Evolutionary conservation across 1,140 invertebrate genomes (phyloP).

Genomic region (Heterodera schachtii): DNA sequence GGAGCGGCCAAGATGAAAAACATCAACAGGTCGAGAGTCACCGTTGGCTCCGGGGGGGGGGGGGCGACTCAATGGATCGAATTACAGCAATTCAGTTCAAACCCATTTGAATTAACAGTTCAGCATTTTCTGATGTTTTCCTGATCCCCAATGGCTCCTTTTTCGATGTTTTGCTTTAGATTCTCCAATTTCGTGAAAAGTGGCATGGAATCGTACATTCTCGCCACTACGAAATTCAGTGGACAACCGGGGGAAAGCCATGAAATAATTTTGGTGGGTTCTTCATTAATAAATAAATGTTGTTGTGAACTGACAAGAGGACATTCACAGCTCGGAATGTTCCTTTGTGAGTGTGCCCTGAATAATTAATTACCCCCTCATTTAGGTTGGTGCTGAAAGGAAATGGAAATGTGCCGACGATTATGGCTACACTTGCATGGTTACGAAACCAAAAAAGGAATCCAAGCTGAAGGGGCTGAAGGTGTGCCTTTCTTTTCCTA

Average conservation of each 20-base stretch:
- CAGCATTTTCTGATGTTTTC: conserved; percentile 1
- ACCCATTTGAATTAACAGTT: neutral
- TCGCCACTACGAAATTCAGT: conserved; percentile 76
- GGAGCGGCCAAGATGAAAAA: conserved; percentile 53
- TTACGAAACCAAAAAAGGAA: conserved; percentile 93
- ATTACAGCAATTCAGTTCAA: too few relatives aligned
- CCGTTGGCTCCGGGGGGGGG: too few relatives aligned
- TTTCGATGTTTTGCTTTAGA: conserved; percentile 67
- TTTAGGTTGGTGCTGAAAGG: conserved; percentile 68
- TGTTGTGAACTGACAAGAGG: too few relatives aligned
- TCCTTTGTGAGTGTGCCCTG: neutral
- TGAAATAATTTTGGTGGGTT: conserved; percentile 72
- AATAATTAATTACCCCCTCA: neutral
- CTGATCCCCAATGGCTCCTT: neutral
- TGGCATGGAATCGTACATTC: conserved; percentile 85
- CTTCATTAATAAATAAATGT: neutral
- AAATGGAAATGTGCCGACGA: conserved; percentile 76
- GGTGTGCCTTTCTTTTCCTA: neutral
- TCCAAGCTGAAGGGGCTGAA: conserved; percentile 88
- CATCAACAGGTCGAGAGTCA: conserved; percentile 46
- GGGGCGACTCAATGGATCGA: too few relatives aligned
- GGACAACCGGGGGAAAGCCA: conserved; percentile 79
- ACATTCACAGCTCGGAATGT: too few relatives aligned
- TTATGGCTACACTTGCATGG: conserved; percentile 77
- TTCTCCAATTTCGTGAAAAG: conserved; percentile 90